phyloP scores from a whole-genome alignment of 2,113 vertebrate species.

The Anguilla rostrata region DNA sequence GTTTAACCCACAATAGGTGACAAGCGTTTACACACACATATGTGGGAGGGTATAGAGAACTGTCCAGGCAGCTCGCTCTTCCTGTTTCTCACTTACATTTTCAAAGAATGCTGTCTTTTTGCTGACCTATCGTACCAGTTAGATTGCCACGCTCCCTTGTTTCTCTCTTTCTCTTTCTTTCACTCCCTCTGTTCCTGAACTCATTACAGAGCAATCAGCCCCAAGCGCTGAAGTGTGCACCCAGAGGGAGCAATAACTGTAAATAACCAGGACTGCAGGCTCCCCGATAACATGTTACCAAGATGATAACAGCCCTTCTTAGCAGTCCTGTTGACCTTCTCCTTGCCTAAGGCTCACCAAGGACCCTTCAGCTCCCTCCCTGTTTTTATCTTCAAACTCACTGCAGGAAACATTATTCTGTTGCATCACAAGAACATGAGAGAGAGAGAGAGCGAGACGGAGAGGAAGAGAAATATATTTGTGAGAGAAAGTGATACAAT shows the following conservation, averaged over 20 bases:
- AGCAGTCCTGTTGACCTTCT: constrained; percentile 87
- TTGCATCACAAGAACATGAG: constrained; percentile 57
- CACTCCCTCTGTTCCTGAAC: constrained; percentile 73
- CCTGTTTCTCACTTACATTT: constrained; percentile 41
- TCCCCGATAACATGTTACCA: constrained; percentile 84
- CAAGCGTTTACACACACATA: not conserved
- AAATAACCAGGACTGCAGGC: constrained; percentile 85
- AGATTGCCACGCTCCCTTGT: constrained; percentile 65
- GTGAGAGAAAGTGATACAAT: constrained; percentile 41
- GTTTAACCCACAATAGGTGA: not conserved
- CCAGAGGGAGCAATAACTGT: constrained; percentile 89
- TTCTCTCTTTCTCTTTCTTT: constrained; percentile 55
- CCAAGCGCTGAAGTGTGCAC: constrained; percentile 77
- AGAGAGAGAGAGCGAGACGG: constrained; percentile 46
- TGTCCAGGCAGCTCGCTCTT: constrained; percentile 24
- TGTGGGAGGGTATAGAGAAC: constrained; percentile 27
- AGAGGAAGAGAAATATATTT: constrained; percentile 27
- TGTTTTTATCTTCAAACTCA: constrained; percentile 82
- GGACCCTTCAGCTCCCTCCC: constrained; percentile 75
- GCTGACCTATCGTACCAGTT: constrained; percentile 67
- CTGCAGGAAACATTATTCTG: constrained; percentile 72
- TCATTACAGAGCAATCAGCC: constrained; percentile 87
- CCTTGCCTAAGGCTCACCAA: constrained; percentile 80
- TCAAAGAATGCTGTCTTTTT: constrained; percentile 34
- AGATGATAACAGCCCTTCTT: constrained; percentile 84